Evolutionary conservation across 2,888 invertebrate genomes (phyloP).

Genomic region (Leptinotarsa peninsularis): DNA sequence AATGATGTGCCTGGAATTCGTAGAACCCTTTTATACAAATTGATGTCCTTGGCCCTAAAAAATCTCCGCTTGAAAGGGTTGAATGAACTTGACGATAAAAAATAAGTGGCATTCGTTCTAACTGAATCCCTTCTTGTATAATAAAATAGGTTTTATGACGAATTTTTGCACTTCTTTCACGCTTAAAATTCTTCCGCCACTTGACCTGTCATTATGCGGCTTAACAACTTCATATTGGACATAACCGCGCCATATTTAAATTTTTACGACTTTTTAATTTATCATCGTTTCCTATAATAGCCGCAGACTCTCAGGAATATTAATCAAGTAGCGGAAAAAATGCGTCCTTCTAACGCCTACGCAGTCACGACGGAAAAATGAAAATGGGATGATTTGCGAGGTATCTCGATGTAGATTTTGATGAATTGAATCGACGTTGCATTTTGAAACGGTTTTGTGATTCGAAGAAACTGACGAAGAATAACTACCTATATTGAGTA

Average conservation of each 20-base stretch:
- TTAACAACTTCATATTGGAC: constrained; percentile 51
- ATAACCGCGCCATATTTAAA: constrained; percentile 49
- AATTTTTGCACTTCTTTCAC: constrained; percentile 39
- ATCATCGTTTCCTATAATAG: constrained; percentile 58
- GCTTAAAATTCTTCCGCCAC: constrained; percentile 47
- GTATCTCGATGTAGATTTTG: background rate
- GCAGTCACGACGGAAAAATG: background rate
- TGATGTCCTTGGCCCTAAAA: background rate
- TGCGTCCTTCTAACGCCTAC: background rate
- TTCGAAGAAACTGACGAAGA: no score
- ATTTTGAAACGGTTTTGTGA: no score
- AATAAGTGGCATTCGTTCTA: constrained; percentile 32
- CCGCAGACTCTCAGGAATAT: constrained; percentile 50
- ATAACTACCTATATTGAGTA: no score
- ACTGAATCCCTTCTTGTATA: constrained; percentile 33
- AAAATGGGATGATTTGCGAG: background rate
- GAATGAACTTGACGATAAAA: constrained; percentile 27
- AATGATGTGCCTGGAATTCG: no score
- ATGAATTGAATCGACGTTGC: background rate
- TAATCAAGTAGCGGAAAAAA: constrained; percentile 42
- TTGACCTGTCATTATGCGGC: constrained; percentile 46
- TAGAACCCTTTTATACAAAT: background rate
- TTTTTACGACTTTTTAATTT: constrained; percentile 59
- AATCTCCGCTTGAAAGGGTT: background rate
- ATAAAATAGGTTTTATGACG: constrained; percentile 33